phyloP scores from a whole-genome alignment of 2,113 vertebrate species.

The Spheniscus mendiculus region DNA sequence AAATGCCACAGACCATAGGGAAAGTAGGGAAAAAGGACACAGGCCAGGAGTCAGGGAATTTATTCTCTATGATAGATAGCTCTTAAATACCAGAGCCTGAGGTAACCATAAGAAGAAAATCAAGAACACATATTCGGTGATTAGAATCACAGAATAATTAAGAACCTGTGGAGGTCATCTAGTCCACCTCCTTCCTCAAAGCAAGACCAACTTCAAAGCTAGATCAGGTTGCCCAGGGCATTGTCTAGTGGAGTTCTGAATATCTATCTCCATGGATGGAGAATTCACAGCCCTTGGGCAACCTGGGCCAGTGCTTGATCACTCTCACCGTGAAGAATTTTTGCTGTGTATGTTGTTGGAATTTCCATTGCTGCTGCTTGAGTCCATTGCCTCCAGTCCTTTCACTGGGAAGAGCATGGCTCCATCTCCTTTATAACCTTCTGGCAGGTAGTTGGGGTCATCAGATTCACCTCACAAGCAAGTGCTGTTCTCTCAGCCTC shows the following conservation, averaged over 20 bases:
- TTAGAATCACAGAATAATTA: neutral
- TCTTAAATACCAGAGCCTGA: neutral
- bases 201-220: neutral
- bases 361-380: neutral
- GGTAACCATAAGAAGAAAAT: neutral
- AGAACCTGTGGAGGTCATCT: neutral
- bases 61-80: neutral
- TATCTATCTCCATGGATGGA: neutral
- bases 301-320: neutral
- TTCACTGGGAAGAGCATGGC: neutral
- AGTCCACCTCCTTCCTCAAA: neutral
- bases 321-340: neutral
- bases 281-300: neutral
- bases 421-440: neutral
- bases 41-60: neutral
- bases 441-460: neutral
- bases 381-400: neutral
- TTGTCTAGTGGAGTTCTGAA: neutral
- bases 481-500: accelerated
- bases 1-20: neutral
- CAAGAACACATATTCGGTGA: neutral
- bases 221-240: neutral
- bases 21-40: neutral
- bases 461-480: neutral
- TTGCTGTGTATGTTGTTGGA: neutral